Evolutionary conservation across 2,797 vertebrate species (phyloP), one percentile per base, ranked within the genome.

Genomic region (Luscinia luscinia): DNA sequence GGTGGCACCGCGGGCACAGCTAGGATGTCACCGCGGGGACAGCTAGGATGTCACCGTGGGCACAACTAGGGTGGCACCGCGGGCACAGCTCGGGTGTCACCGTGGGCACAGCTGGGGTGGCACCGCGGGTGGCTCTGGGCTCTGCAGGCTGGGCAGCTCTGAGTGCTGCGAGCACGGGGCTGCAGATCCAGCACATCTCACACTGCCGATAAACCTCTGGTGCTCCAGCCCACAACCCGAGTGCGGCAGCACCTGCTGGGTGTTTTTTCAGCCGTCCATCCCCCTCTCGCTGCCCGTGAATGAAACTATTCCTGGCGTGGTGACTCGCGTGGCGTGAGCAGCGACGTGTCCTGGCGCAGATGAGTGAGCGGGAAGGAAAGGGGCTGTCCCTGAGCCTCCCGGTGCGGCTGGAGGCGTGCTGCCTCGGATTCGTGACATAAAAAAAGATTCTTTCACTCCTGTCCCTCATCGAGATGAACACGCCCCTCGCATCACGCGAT

Each of bases 381-480:
- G 63, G 45, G 30, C 22, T 1, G 55, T 5, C 55, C 16, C 52
- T 3, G 9, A 17, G 7, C 21, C 43, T 28, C n/a, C n/a, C 4
- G 2, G 4, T 61, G 87, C 30, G 19, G 82, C 38, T 38, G 38
- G 38, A 38, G 38, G 38, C 55, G 36, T 8, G 34, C 43, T 22
- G 19, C 4, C 5, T 16, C 2, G 4, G 8, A 7, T 45, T 84
- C 3, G 0, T 9, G 24, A 12, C 40, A 34, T 36, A 13, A 78
- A 91, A 57, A 91, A 54, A 3, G 13, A 7, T 9, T 59, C 18
- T 64, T 41, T 59, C 32, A 11, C 48, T 46, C 12, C 34, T 9
- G 5, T 41, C 62, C 28, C 49, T 62, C 22, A 0, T 15, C 5
- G 49, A 38, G 11, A 8, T 6, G 43, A 63, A 26, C 19, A 0